Evolutionary conservation across 2,113 vertebrate species (phyloP).

Genomic region (Pomatostomus ruficeps): DNA sequence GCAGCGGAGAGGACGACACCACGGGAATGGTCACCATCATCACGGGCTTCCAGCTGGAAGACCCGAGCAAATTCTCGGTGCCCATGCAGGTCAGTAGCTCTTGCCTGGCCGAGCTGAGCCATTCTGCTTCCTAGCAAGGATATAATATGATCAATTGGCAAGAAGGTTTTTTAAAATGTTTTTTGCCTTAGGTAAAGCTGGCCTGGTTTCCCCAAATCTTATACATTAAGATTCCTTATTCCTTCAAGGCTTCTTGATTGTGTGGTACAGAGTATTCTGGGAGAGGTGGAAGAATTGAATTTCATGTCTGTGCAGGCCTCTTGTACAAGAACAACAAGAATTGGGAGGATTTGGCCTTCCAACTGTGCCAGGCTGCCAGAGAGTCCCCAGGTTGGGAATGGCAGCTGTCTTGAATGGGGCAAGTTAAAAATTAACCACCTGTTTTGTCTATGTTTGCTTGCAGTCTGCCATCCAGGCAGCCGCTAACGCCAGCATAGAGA

Average conservation of each 20-base stretch:
- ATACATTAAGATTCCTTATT: not conserved
- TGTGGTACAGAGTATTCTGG: not conserved
- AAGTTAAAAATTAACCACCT: not conserved
- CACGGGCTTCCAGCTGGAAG: constrained; percentile 81
- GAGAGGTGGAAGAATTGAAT: not conserved
- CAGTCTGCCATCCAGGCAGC: constrained; percentile 89
- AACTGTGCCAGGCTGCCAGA: not conserved
- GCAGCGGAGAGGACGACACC: constrained; percentile 88
- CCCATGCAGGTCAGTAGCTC: constrained; percentile 85
- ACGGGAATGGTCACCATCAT: constrained; percentile 95
- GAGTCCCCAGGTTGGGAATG: not conserved
- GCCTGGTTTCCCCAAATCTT: not conserved
- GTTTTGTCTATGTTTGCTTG: not conserved
- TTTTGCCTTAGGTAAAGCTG: not conserved
- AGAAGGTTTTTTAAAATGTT: not conserved
- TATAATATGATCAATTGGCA: not conserved
- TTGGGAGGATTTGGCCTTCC: not conserved
- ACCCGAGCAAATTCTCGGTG: constrained; percentile 72
- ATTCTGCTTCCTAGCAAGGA: not conserved
- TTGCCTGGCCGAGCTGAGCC: not conserved
- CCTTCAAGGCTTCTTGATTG: not conserved
- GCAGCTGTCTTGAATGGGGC: not conserved
- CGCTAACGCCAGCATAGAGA: constrained; percentile 81
- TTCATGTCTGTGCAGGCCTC: not conserved
- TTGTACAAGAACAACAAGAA: not conserved